Evolutionary conservation across 2,888 invertebrate species (phyloP), one percentile per base, ranked within the genome.

Genomic region (Scaptomyza cyrtandrae): DNA sequence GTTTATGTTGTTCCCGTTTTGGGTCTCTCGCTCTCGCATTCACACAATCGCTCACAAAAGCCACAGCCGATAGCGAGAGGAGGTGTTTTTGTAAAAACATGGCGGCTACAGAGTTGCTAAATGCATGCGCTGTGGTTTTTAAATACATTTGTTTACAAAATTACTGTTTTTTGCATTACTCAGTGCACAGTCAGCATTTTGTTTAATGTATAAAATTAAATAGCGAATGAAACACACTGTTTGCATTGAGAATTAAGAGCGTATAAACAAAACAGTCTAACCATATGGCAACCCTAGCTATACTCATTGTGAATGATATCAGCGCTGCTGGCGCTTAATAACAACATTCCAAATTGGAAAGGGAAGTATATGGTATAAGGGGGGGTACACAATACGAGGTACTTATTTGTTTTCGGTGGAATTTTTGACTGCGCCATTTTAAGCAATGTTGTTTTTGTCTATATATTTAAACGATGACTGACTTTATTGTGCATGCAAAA

Each of bases 31-130:
- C 49, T 55, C 54, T 80, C 60, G 45, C 60, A 43, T 71, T 80
- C 60, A 43, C 57, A 45, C 72, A 58, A 45, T 77, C 39, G 57
- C 52, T 49, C 44, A 71, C 16, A 41, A 41, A 10, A 16, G 16
- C 35, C 39, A 27, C 67, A 53, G 62, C 48, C 74, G 66, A 69
- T 64, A 58, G 72, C 56, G 59, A 64, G 86, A 78, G 78, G 69
- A 78, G 78, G 69, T 71, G 64, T 77, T 70, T 65, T 60, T 67
- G 3, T 54, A 78, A 50, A 68, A 83, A 83, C 48, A 83, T 88
- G 83, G 83, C 88, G 70, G 64, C 71, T 59, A 31, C 63, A 83
- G 86, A 74, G 83, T 83, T 83, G 83, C 71, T 71, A 67, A 88
- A 77, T 75, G 54, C 48, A 68, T 57, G 37, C 56, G 16, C 11